Conservation (phyloP, 2,888 invertebrate genomes). For the Odontocolon sp. region DNA sequence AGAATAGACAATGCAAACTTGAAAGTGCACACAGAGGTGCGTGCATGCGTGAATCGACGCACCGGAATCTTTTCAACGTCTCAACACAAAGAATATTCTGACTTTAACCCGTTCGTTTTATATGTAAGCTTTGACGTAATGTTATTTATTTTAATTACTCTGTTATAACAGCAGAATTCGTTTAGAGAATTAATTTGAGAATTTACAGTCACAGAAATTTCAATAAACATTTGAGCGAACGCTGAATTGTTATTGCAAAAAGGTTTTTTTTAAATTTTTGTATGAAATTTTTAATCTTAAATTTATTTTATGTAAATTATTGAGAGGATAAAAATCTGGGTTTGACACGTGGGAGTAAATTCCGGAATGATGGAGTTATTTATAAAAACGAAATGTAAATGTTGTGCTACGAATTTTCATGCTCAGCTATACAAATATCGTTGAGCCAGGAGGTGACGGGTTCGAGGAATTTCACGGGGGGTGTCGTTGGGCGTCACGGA, state of each 20-base stretch:
- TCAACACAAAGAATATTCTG: too few species aligned
- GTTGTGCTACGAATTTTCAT: neutral
- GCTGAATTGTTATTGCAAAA: too few species aligned
- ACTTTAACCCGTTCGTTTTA: too few species aligned
- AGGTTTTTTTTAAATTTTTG: neutral
- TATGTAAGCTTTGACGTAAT: too few species aligned
- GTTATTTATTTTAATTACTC: too few species aligned
- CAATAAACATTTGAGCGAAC: too few species aligned
- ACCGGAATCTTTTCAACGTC: too few species aligned
- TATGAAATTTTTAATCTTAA: neutral
- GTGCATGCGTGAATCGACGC: neutral
- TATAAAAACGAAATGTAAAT: neutral
- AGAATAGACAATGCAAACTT: neutral
- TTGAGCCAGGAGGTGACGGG: constrained; percentile 3
- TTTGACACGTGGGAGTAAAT: too few species aligned
- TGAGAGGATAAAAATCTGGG: neutral
- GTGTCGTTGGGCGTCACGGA: constrained; percentile 52
- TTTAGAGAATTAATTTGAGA: too few species aligned
- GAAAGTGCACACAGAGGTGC: neutral
- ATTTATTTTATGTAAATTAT: too few species aligned
- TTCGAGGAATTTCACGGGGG: constrained; percentile 52
- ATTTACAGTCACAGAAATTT: too few species aligned
- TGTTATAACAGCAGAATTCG: too few species aligned
- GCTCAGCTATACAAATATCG: neutral
- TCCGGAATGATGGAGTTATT: neutral